Percentiles rank a stretch among this genome's conserved stretches.
These are phyloP conservation scores for Sigmodon hispidus DNA, from an alignment of 2,113 vertebrate genomes.

Conservation along the genomic window DNA sequence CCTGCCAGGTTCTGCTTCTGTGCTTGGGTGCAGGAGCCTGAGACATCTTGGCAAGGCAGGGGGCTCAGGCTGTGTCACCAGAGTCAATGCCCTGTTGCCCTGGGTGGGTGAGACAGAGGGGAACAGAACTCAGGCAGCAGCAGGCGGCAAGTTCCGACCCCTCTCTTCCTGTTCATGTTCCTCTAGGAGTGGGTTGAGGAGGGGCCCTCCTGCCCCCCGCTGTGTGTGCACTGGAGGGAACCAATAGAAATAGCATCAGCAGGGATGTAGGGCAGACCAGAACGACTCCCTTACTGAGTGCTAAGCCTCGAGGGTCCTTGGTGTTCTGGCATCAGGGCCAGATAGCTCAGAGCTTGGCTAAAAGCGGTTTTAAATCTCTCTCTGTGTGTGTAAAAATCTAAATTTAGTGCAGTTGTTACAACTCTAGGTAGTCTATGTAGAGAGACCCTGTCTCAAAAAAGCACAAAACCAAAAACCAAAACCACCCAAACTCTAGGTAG, in stretches of 20 bases:
- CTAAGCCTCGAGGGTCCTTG: neutral
- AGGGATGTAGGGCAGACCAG: slow-evolving; percentile 72
- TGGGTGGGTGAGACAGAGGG: neutral
- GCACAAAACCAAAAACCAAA: neutral
- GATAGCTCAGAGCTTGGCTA: neutral
- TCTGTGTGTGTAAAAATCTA: neutral
- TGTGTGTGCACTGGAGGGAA: slow-evolving; percentile 26
- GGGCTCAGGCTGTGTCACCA: neutral
- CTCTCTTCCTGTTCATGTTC: neutral
- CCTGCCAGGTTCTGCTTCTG: neutral
- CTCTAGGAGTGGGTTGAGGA: slow-evolving; percentile 36
- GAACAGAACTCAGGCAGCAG: neutral
- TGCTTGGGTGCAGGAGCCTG: neutral
- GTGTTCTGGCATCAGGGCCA: slow-evolving; percentile 36
- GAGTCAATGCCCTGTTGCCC: neutral
- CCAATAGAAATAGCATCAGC: slow-evolving; percentile 69
- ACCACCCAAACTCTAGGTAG: neutral
- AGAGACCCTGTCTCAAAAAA: neutral
- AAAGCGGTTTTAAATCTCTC: neutral
- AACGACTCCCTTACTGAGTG: slow-evolving; percentile 44
- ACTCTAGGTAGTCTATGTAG: slow-evolving; percentile 14
- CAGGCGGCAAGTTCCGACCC: neutral
- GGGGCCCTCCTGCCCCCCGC: slow-evolving; percentile 54
- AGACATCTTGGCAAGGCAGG: neutral
- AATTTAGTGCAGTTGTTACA: neutral